Evolutionary conservation across 2,797 vertebrate genomes (phyloP), one percentile per base, ranked within the genome.

Genomic region (Diplodus puntazzo): DNA sequence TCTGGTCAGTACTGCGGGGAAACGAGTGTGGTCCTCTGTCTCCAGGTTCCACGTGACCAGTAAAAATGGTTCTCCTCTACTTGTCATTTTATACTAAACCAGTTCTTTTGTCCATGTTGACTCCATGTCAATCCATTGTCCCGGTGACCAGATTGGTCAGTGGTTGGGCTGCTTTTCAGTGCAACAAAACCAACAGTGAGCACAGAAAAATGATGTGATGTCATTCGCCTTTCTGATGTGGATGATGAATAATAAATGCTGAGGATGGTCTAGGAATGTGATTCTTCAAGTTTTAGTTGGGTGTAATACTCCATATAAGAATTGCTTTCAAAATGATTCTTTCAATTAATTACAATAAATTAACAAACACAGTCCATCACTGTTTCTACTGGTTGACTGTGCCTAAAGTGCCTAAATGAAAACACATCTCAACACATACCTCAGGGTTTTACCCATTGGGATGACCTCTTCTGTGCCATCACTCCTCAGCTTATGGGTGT

Each of bases 391-490:
- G 16, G 46, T 6, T 6, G 16, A 45, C 43, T 45, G 43, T 45
- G 43, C 43, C 34, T 39, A 39, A 39, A 39, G 34, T 39, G 34
- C n/a, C n/a, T n/a, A n/a, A n/a, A 53, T 63, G 21, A 45, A 43
- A 43, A n/a, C 11, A 61, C 11, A 5, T 46, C n/a, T 57, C 17
- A 50, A 16, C 68, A 80, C 21, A 21, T 86, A 92, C 92, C 91
- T 92, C 2, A 73, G 82, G 85, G 77, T 83, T 60, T 80, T 92
- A 16, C 87, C 78, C 84, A 87, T 66, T 27, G 89, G 73, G 45
- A 90, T 69, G 75, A 91, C 75, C 75, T 95, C 88, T 58, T 78
- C 68, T 18, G 93, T 94, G 77, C 91, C 88, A 8, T 92, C 91
- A 70, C 20, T 91, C 82, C 91, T 92, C 62, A 39, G 42, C 61